A percentile compares a stretch with the other conserved stretches of the same genome.
Conservation (phyloP, 1,140 invertebrate genomes). For the Vanessa tameamea region DNA sequence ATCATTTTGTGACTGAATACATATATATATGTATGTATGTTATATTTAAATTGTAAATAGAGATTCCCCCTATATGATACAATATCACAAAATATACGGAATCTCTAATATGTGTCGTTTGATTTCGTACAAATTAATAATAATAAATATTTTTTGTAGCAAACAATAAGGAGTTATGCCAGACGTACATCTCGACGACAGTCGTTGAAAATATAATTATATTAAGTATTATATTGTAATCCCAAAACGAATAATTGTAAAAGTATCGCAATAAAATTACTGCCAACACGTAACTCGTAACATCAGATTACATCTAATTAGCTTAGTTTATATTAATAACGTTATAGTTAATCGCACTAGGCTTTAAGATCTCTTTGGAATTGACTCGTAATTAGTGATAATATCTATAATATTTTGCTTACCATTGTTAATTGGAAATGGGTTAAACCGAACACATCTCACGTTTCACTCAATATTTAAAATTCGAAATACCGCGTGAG, state of each 20-base stretch:
- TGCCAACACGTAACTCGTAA: slow-evolving; percentile 27
- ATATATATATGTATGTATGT: neutral
- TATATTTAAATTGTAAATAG: neutral
- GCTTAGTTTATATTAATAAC: slow-evolving; percentile 24
- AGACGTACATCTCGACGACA: slow-evolving; percentile 30
- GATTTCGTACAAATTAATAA: slow-evolving; percentile 19
- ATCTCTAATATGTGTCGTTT: neutral
- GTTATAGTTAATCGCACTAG: slow-evolving; percentile 28
- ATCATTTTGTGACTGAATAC: neutral
- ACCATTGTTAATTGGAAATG: slow-evolving; percentile 22
- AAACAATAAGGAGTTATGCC: slow-evolving; percentile 36
- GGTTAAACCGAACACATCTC: neutral
- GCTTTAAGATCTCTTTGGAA: slow-evolving; percentile 34
- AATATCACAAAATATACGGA: neutral
- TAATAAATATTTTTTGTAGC: slow-evolving; percentile 40
- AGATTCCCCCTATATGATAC: neutral
- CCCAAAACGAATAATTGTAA: slow-evolving; percentile 30
- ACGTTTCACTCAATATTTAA: neutral
- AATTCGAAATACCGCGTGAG: too few species aligned
- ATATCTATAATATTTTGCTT: slow-evolving; percentile 21
- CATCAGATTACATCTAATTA: slow-evolving; percentile 21
- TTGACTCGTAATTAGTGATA: slow-evolving; percentile 34
- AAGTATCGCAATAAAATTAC: slow-evolving; percentile 34
- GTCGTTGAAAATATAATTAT: slow-evolving; percentile 25
- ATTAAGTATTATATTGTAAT: slow-evolving; percentile 33